phyloP scores from a whole-genome alignment of 2,113 vertebrate genomes.

The Thymallus thymallus region DNA sequence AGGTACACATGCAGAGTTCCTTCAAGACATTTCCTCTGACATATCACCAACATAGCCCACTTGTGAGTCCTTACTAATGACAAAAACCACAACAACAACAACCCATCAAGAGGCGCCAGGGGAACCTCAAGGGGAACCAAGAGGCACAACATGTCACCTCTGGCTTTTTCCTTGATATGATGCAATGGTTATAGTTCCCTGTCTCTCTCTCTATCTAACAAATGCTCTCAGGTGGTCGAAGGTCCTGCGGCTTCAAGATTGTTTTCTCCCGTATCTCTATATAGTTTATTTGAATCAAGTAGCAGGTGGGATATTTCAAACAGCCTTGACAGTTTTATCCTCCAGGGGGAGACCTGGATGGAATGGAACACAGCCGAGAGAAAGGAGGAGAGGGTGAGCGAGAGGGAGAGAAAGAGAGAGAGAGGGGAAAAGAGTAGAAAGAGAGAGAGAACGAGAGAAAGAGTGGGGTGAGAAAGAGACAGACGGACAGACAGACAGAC shows the following conservation, averaged over 20 bases:
- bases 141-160: background rate
- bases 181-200: background rate
- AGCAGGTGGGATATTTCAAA: background rate
- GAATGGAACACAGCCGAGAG: too few relatives aligned
- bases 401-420: too few relatives aligned
- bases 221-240: background rate
- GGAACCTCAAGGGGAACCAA: background rate
- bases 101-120: too few relatives aligned
- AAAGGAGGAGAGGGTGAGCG: too few relatives aligned
- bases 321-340: background rate
- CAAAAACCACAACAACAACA: too few relatives aligned
- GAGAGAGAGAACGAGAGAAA: too few relatives aligned
- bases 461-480: too few relatives aligned
- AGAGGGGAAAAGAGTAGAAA: too few relatives aligned
- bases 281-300: background rate
- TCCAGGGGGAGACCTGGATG: too few relatives aligned
- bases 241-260: slow-evolving; percentile 2
- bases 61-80: too few relatives aligned
- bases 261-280: background rate
- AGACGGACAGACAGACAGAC: too few relatives aligned
- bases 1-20: background rate
- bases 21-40: background rate
- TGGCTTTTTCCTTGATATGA: background rate
- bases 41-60: too few relatives aligned
- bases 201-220: background rate